Base-by-base conservation (phyloP, 2,113 vertebrate genomes). In the Chunga burmeisteri region DNA sequence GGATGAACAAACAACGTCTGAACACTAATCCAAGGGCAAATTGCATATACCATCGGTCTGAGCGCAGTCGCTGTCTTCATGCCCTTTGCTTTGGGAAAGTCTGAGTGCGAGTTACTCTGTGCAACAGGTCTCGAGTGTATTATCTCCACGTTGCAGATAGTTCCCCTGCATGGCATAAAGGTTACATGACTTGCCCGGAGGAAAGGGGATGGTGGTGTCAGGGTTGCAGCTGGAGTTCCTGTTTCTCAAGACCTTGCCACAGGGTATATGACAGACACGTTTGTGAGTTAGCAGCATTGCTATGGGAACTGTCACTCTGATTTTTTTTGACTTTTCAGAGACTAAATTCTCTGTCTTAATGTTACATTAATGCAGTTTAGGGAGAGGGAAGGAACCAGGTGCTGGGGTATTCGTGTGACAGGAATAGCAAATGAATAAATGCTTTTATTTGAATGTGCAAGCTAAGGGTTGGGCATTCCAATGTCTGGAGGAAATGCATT, bases 371-470 rank as follows among this genome's bases (percentile, higher is more conserved):
- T 55, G 40, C 2, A 7, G 50, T 91, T 93, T 87, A 83, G 70
- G 68, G 86, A 94, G 84, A 95, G 63, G 61, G 82, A 84, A 93
- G 52, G 78, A 95, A 78, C 77, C 91, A 84, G 87, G 83, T 96
- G 94, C 82, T 0, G 0, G 78, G 27, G 81, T 92, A 58, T 91
- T 95, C 4, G 1, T 94, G 93, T 91, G 94, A 93, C 85, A 7
- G 68, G 93, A 96, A 96, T 96, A 96, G 92, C 80, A 94, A 87
- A 86, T 67, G 74, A 92, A 88, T 94, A 93, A 95, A 93, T 83
- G 75, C 71, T 90, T 97, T 94, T 92, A 94, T 97, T 92, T 97
- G 70, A 97, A 96, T 96, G 84, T 96, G 92, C 91, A 95, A 90
- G 92, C 92, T 94, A 90, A 96, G 94, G 74, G 32, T 84, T 88